Percentiles rank a stretch among this genome's conserved stretches.
phyloP scores from a whole-genome alignment of 2,888 invertebrate genomes.

The Ceriagrion tenellum region DNA sequence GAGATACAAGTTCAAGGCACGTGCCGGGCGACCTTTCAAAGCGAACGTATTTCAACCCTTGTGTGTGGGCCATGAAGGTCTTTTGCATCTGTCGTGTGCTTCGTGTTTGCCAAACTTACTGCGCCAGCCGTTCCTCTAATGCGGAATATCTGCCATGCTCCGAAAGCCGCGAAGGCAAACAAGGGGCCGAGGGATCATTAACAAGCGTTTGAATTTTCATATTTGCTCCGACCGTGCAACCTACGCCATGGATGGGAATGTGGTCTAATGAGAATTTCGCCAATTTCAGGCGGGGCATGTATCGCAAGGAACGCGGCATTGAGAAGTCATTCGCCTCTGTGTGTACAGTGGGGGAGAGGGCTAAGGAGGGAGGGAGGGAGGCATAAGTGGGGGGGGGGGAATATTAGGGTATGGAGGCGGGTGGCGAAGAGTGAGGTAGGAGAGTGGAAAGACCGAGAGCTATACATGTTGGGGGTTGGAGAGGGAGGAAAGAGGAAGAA shows the following conservation, averaged over 20 bases:
- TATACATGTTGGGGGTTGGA: too few species aligned
- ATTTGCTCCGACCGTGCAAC: background rate
- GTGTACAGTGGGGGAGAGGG: background rate
- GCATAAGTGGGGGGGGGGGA: background rate
- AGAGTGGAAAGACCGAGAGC: too few species aligned
- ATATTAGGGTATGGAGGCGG: background rate
- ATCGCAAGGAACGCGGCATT: background rate
- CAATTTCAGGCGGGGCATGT: background rate
- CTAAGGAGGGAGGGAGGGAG: background rate
- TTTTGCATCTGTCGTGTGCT: background rate
- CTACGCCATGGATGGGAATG: background rate
- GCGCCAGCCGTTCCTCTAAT: background rate
- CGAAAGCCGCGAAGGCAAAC: background rate
- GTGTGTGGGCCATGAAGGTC: background rate
- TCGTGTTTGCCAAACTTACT: constrained; percentile 1
- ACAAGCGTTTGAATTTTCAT: constrained; percentile 35
- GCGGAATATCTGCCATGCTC: background rate
- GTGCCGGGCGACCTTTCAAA: background rate
- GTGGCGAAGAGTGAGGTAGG: background rate
- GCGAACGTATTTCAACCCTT: background rate
- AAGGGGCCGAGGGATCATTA: background rate
- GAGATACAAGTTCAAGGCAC: background rate
- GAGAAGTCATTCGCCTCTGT: background rate
- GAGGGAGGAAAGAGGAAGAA: too few species aligned
- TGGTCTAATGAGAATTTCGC: constrained; percentile 15